Evolutionary conservation across 2,113 vertebrate species (phyloP).

Genomic region (Pardalotus punctatus): DNA sequence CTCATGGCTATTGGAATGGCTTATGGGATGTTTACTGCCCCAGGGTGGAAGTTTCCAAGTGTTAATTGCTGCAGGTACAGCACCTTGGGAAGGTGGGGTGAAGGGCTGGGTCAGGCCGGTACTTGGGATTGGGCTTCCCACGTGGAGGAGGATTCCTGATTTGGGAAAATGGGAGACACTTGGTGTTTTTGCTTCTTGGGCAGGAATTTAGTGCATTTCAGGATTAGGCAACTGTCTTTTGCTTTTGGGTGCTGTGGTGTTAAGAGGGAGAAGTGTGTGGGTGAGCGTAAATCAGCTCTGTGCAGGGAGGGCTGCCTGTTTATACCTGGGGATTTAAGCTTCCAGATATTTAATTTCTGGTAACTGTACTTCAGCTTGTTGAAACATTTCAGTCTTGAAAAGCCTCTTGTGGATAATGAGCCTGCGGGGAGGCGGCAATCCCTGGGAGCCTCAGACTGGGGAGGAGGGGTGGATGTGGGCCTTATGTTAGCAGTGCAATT

Average conservation of each 20-base stretch:
- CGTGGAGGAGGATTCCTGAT: neutral
- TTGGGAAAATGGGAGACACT: neutral
- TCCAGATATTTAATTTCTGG: slow-evolving; percentile 34
- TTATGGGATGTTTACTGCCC: neutral
- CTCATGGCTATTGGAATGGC: neutral
- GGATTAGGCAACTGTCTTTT: neutral
- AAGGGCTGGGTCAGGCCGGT: neutral
- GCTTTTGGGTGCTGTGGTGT: neutral
- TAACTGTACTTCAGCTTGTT: neutral
- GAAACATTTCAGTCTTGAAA: slow-evolving; percentile 13
- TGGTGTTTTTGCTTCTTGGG: neutral
- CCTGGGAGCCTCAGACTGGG: neutral
- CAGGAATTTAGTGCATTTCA: neutral
- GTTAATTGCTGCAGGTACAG: neutral
- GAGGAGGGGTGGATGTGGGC: neutral
- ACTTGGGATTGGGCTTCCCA: neutral
- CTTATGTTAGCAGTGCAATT: neutral
- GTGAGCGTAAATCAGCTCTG: slow-evolving; percentile 7
- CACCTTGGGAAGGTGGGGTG: neutral
- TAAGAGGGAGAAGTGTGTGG: neutral
- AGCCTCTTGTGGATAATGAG: slow-evolving; percentile 9
- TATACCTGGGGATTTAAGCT: neutral
- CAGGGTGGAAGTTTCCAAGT: neutral
- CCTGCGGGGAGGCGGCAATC: accelerated
- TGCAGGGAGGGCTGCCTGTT: neutral